Conservation (phyloP, 2,113 vertebrate genomes). For the Seriola dumerili region DNA sequence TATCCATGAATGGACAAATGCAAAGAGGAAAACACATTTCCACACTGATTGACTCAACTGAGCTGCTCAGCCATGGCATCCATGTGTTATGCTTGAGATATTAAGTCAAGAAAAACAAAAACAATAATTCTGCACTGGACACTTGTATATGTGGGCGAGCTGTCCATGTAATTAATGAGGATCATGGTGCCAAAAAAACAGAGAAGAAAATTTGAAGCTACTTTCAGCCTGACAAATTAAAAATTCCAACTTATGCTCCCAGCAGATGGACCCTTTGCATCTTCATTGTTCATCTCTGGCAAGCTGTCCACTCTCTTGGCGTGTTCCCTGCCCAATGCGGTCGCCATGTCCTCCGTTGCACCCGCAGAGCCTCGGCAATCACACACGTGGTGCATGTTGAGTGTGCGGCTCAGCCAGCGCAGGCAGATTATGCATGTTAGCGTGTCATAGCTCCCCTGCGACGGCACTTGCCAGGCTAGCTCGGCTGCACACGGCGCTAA, state of each 20-base stretch:
- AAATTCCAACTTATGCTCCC: conserved; percentile 47
- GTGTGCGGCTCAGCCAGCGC: neutral
- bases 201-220: conserved; percentile 21
- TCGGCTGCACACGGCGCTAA: conserved; percentile 14
- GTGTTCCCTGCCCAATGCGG: neutral
- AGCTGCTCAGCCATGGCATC: neutral
- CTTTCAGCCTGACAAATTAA: conserved; percentile 40
- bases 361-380: conserved; percentile 6
- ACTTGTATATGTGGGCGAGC: neutral
- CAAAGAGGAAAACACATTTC: neutral
- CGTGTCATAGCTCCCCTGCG: conserved; percentile 31
- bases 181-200: conserved; percentile 25
- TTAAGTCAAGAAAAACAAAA: neutral
- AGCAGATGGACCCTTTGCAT: conserved; percentile 61
- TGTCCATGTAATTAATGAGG: conserved; percentile 34
- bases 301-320: conserved; percentile 33
- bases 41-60: neutral
- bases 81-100: neutral
- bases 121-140: neutral
- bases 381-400: conserved; percentile 10
- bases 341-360: neutral
- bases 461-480: conserved; percentile 11
- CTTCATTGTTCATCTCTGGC: conserved; percentile 44
- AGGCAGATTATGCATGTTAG: conserved; percentile 42
- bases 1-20: neutral